A percentile compares a stretch with the other conserved stretches of the same genome.
These are phyloP conservation scores for Leucosticte australis DNA, from an alignment of 2,113 vertebrate species.

Conservation along the genomic window DNA sequence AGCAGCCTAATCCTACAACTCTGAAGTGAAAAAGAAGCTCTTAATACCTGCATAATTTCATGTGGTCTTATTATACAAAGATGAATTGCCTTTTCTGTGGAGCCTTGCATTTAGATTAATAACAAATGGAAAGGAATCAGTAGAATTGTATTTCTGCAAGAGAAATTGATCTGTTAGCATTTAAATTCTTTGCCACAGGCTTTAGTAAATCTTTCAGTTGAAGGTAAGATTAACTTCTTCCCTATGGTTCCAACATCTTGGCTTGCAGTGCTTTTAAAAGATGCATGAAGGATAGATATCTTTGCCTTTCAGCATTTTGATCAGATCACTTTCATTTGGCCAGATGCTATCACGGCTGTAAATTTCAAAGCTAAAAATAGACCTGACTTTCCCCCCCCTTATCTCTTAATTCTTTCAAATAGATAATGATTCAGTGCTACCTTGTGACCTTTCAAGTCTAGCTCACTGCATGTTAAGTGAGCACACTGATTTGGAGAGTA, in stretches of 20 bases:
- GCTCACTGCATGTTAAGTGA: background rate
- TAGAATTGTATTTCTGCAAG: constrained; percentile 16
- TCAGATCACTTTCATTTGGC: constrained; percentile 1
- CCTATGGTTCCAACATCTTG: background rate
- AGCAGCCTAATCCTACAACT: background rate
- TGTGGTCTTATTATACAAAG: background rate
- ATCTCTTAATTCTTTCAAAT: constrained; percentile 26
- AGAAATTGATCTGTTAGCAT: constrained; percentile 35
- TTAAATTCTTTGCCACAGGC: background rate
- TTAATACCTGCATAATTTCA: background rate
- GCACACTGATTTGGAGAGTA: background rate
- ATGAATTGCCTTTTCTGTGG: background rate
- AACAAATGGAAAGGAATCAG: background rate
- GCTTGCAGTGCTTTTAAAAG: constrained; percentile 10
- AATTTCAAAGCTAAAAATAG: constrained; percentile 49
- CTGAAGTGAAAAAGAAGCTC: background rate
- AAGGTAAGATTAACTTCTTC: constrained; percentile 28
- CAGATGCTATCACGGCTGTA: background rate
- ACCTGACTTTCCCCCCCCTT: background rate
- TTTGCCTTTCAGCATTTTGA: background rate
- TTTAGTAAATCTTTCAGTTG: constrained; percentile 42
- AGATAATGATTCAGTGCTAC: constrained; percentile 3
- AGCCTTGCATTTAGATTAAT: background rate
- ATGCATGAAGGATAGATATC: background rate
- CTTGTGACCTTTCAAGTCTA: constrained; percentile 20